Percentiles rank a stretch among this genome's conserved stretches.
phyloP scores from a whole-genome alignment of 64 coral and sea anemone species.

The Montipora cactus region DNA sequence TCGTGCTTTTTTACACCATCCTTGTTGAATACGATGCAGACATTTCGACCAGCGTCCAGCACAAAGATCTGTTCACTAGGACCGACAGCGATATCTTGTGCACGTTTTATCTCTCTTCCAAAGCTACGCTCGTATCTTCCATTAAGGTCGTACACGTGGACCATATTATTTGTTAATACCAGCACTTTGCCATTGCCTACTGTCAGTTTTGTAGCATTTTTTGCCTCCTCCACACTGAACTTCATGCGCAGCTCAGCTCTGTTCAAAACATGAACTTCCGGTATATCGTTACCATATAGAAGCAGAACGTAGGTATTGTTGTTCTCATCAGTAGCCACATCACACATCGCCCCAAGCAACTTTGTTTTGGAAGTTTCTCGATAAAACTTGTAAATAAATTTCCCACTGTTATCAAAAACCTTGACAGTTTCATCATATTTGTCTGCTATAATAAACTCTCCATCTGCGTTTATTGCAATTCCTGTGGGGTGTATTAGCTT shows the following conservation, averaged over 20 bases:
- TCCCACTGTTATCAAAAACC: slow-evolving; percentile 21
- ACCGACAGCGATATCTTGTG: neutral
- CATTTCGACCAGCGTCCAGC: neutral
- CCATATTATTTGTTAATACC: neutral
- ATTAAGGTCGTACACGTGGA: slow-evolving; percentile 14
- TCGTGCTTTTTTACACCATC: neutral
- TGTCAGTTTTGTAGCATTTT: neutral
- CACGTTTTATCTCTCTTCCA: neutral
- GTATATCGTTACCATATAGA: neutral
- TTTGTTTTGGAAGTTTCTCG: too few relatives aligned
- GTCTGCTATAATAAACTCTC: neutral
- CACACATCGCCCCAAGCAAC: too few relatives aligned
- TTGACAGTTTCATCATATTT: too few relatives aligned
- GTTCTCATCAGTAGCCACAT: slow-evolving; percentile 21
- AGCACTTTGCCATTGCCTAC: slow-evolving; percentile 15
- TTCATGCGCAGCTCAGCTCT: neutral
- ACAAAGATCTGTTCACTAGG: slow-evolving; percentile 11
- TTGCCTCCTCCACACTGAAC: too few relatives aligned
- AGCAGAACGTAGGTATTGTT: slow-evolving; percentile 9
- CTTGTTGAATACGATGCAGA: slow-evolving; percentile 22
- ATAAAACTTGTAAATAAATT: slow-evolving; percentile 1
- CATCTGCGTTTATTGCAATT: neutral
- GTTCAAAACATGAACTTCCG: neutral
- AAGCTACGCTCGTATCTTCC: slow-evolving; percentile 24
- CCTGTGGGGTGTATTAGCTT: too few relatives aligned